Conservation (phyloP, 30 jellyfish, hydroid and myxozoan species). For the Aurelia aurita region DNA sequence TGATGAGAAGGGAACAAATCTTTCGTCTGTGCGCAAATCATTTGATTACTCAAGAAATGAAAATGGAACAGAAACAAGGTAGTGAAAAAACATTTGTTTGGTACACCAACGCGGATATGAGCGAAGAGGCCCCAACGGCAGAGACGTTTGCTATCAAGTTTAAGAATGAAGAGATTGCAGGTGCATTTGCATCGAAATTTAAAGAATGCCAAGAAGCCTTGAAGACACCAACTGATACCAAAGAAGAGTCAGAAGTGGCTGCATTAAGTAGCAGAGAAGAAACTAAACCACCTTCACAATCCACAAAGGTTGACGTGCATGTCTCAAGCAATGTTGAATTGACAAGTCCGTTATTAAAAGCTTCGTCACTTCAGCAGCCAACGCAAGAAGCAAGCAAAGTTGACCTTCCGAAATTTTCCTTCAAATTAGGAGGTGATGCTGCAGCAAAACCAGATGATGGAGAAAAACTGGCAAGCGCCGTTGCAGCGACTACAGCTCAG, state of each 20-base stretch:
- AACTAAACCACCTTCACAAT: no score
- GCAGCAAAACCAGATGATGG: neutral
- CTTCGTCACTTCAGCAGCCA: neutral
- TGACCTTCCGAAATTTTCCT: neutral
- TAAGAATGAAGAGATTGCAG: constrained; percentile 74
- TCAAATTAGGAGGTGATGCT: neutral
- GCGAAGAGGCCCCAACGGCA: constrained; percentile 70
- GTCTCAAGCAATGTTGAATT: no score
- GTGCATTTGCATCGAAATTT: constrained; percentile 65
- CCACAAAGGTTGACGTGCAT: no score
- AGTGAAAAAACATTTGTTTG: constrained; percentile 78
- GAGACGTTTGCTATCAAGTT: constrained; percentile 81
- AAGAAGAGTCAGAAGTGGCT: no score
- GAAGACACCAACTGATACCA: no score
- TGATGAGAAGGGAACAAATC: constrained; percentile 92
- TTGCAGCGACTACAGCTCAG: neutral
- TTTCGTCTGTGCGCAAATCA: constrained; percentile 89
- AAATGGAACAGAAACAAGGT: constrained; percentile 67
- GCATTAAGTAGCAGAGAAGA: no score
- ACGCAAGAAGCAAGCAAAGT: neutral
- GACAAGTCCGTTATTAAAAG: no score
- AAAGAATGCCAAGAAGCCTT: neutral
- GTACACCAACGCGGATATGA: constrained; percentile 88
- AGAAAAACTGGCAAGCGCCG: neutral
- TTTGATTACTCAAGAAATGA: constrained; percentile 80